Percentiles rank a stretch among this genome's conserved stretches.
Evolutionary conservation across 2,888 invertebrate genomes (phyloP).

Genomic region (Dione vanillae): DNA sequence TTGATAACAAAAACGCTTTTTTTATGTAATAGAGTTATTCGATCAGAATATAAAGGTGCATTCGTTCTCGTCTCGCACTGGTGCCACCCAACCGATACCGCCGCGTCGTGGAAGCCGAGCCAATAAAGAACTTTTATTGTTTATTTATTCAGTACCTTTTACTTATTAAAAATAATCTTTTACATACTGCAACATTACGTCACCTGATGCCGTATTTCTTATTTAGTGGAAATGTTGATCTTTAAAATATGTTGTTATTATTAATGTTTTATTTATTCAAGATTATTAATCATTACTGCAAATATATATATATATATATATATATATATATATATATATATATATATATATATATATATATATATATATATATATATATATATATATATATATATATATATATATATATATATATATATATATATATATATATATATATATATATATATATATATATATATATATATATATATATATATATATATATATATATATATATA

Average conservation of each 20-base stretch:
- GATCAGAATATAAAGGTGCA: neutral
- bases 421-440: too few species aligned
- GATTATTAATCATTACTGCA: too few species aligned
- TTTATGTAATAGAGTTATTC: neutral
- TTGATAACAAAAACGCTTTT: neutral
- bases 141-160: slow-evolving; percentile 12
- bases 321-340: too few species aligned
- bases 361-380: too few species aligned
- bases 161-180: slow-evolving; percentile 13
- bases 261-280: neutral
- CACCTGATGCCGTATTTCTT: neutral
- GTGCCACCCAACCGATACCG: slow-evolving; percentile 1
- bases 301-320: too few species aligned
- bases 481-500: too few species aligned
- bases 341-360: too few species aligned
- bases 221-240: neutral
- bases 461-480: too few species aligned
- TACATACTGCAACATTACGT: neutral
- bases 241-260: neutral
- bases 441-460: too few species aligned
- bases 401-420: too few species aligned
- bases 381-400: too few species aligned
- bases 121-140: slow-evolving; percentile 12
- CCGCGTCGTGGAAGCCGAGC: neutral
- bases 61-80: slow-evolving; percentile 7